Conservation (phyloP, 2,888 invertebrate genomes). For the Hydrotaea diabolus region DNA sequence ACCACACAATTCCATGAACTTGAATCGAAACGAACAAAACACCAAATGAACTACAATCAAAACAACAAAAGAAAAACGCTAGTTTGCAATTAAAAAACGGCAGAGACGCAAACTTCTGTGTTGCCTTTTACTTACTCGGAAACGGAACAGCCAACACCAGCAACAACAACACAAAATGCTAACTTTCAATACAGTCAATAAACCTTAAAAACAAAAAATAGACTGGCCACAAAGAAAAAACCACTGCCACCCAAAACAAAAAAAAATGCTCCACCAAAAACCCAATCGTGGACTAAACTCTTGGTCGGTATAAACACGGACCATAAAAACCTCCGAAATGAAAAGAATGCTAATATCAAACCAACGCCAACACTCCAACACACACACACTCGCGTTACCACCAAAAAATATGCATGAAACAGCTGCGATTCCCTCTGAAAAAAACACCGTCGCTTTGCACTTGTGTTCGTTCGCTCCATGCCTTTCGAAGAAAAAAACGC, state of each 20-base stretch:
- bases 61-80: background rate
- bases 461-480: background rate
- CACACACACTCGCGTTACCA: background rate
- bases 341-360: conserved; percentile 12
- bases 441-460: background rate
- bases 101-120: background rate
- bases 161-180: background rate
- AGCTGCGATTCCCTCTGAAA: background rate
- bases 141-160: background rate
- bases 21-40: background rate
- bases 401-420: conserved; percentile 9
- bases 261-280: background rate
- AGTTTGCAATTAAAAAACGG: background rate
- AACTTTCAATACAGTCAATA: conserved; percentile 1
- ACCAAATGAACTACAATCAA: background rate
- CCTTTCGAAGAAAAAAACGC: background rate
- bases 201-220: conserved; percentile 2
- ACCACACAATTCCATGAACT: conserved; percentile 12
- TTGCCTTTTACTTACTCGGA: background rate
- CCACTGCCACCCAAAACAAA: background rate
- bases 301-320: background rate
- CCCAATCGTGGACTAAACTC: too few species aligned
- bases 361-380: background rate
- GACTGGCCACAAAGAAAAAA: background rate
- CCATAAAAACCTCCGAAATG: background rate